Evolutionary conservation across 53 echinoderm and acorn worm genomes (phyloP).

Genomic region (Echinarachnius parma): DNA sequence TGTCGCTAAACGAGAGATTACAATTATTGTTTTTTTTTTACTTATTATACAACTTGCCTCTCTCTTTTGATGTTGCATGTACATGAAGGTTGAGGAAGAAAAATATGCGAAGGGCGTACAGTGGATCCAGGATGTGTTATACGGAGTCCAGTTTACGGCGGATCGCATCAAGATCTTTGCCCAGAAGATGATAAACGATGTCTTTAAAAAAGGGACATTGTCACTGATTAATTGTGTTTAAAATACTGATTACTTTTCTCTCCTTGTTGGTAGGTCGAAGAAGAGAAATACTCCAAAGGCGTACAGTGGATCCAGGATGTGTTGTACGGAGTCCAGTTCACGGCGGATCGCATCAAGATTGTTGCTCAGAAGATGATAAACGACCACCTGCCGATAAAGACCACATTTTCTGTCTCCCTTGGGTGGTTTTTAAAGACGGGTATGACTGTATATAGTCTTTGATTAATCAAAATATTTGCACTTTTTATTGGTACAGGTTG

Average conservation of each 20-base stretch:
- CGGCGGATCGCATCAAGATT: conserved; percentile 75
- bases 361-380: conserved; percentile 94
- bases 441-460: no score
- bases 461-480: neutral
- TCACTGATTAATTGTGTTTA: no score
- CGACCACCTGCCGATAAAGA: no score
- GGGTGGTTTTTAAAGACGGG: no score
- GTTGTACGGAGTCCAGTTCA: conserved; percentile 65
- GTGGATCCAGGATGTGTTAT: conserved; percentile 83
- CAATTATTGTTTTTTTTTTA: no score
- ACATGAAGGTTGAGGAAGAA: conserved; percentile 73
- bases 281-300: conserved; percentile 76
- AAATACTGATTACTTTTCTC: no score
- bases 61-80: no score
- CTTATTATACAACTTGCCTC: no score
- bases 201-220: no score
- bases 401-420: no score
- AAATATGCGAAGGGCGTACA: conserved; percentile 75
- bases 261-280: conserved; percentile 62
- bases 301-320: conserved; percentile 89
- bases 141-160: conserved; percentile 60
- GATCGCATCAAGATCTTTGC: conserved; percentile 85
- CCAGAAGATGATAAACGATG: conserved; percentile 93
- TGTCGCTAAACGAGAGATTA: conserved; percentile 69
- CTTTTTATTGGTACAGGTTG: conserved; percentile 49